Percentiles rank a stretch among this genome's conserved stretches.
These are phyloP conservation scores for Poeciliopsis turneri DNA, from an alignment of 2,797 vertebrate genomes.

Conservation along the genomic window DNA sequence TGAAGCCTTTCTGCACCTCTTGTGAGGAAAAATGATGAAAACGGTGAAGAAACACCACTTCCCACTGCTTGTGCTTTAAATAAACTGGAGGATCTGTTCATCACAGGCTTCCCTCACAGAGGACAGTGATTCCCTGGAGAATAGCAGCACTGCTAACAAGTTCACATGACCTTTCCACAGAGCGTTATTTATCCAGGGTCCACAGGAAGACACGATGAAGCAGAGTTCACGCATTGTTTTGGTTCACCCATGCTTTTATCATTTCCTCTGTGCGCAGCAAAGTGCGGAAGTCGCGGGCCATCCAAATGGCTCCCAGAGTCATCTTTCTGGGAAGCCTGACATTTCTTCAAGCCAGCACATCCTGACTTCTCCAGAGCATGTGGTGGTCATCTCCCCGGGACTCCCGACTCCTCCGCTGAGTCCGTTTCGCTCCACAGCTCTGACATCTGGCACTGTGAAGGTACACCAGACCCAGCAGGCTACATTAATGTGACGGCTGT, in stretches of 20 bases:
- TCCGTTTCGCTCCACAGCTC: conserved; percentile 62
- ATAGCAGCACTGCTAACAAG: conserved; percentile 53
- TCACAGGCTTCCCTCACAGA: conserved; percentile 45
- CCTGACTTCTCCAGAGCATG: conserved; percentile 68
- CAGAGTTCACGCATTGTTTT: conserved; percentile 56
- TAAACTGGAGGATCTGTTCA: conserved; percentile 74
- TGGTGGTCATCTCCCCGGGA: conserved; percentile 78
- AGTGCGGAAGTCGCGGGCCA: conserved; percentile 58
- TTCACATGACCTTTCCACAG: conserved; percentile 67
- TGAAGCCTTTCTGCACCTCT: conserved; percentile 68
- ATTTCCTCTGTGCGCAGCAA: conserved; percentile 63
- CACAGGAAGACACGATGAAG: conserved; percentile 38
- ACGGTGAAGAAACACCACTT: conserved; percentile 70
- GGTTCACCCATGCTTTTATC: conserved; percentile 54
- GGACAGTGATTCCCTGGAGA: conserved; percentile 61
- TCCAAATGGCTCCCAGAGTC: conserved; percentile 70
- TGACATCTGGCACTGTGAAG: conserved; percentile 59
- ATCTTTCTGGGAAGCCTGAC: conserved; percentile 60
- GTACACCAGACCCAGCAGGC: conserved; percentile 46
- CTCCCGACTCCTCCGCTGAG: conserved; percentile 75
- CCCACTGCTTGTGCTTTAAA: conserved; percentile 73
- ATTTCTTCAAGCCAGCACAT: conserved; percentile 56
- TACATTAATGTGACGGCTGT: conserved; percentile 11
- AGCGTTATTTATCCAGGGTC: conserved; percentile 50
- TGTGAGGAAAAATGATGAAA: conserved; percentile 73